A percentile compares a stretch with the other conserved stretches of the same genome.
Evolutionary conservation across 2,888 invertebrate species (phyloP).

Genomic region (Elaeidobius kamerunicus): DNA sequence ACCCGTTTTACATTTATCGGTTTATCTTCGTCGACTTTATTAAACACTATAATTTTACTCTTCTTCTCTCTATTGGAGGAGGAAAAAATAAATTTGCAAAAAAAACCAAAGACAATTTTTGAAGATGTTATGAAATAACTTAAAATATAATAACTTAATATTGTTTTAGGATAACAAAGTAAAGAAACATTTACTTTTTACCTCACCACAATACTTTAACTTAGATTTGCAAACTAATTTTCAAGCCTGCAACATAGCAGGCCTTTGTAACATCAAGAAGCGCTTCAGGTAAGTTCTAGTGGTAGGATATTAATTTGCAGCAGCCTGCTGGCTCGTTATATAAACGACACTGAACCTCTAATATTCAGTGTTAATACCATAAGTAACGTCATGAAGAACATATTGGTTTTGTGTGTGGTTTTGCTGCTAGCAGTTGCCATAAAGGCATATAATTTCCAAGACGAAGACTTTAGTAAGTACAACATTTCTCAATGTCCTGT

Average conservation of each 20-base stretch:
- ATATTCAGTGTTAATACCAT: conserved; percentile 33
- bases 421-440: conserved; percentile 32
- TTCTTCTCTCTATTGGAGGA: too few relatives aligned
- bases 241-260: conserved; percentile 1
- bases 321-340: conserved; percentile 31
- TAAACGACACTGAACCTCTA: conserved; percentile 32
- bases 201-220: neutral
- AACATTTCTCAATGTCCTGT: conserved; percentile 2
- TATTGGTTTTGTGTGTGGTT: conserved; percentile 28
- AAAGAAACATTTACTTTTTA: neutral
- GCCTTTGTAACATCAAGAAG: conserved; percentile 5
- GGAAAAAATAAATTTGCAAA: too few relatives aligned
- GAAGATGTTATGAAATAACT: too few relatives aligned
- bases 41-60: too few relatives aligned
- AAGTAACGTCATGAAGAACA: conserved; percentile 32
- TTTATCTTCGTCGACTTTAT: too few relatives aligned
- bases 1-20: too few relatives aligned
- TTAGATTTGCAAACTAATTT: neutral
- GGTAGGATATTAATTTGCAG: conserved; percentile 32
- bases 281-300: conserved; percentile 22
- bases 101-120: too few relatives aligned
- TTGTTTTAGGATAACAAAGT: too few relatives aligned
- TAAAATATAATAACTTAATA: too few relatives aligned
- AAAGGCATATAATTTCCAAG: conserved; percentile 43
- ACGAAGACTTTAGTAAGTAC: conserved; percentile 46